phyloP scores from a whole-genome alignment of 2,113 vertebrate genomes.

The Nothobranchius furzeri region DNA sequence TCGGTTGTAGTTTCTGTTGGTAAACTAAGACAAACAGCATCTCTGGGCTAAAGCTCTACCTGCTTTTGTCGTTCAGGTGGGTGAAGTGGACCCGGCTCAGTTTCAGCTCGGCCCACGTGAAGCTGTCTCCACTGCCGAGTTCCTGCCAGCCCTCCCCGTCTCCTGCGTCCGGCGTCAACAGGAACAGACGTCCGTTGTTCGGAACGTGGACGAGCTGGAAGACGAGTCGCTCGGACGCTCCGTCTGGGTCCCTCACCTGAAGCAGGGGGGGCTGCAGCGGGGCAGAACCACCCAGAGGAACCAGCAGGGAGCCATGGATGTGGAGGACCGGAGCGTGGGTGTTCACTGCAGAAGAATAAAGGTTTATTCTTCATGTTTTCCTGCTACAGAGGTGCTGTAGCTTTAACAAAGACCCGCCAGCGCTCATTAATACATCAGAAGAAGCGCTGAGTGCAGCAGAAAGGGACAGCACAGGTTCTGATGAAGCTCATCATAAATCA shows the following conservation, averaged over 20 bases:
- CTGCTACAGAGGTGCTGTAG: too few species aligned
- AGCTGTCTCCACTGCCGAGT: conserved; percentile 75
- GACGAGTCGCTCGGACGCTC: conserved; percentile 54
- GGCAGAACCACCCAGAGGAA: conserved; percentile 80
- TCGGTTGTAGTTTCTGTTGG: too few species aligned
- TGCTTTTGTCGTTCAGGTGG: conserved; percentile 82
- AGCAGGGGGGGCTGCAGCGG: conserved; percentile 77
- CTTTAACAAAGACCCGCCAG: too few species aligned
- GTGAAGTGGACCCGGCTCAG: conserved; percentile 79
- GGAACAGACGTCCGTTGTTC: conserved; percentile 80
- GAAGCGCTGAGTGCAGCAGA: too few species aligned
- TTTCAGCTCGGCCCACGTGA: conserved; percentile 81
- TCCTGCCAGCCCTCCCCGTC: conserved; percentile 31
- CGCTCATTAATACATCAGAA: too few species aligned
- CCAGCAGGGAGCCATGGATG: conserved; percentile 78
- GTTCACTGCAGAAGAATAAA: conserved; percentile 69
- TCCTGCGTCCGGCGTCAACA: conserved; percentile 29
- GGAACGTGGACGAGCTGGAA: conserved; percentile 81
- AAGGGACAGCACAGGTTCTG: too few species aligned
- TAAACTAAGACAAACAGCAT: too few species aligned
- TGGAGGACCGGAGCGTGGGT: conserved; percentile 64
- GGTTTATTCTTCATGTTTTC: too few species aligned
- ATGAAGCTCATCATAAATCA: neutral
- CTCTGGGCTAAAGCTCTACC: conserved; percentile 71
- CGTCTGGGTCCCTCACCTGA: conserved; percentile 64